Conservation (phyloP, 2,113 vertebrate species). For the Thalassoma bifasciatum region DNA sequence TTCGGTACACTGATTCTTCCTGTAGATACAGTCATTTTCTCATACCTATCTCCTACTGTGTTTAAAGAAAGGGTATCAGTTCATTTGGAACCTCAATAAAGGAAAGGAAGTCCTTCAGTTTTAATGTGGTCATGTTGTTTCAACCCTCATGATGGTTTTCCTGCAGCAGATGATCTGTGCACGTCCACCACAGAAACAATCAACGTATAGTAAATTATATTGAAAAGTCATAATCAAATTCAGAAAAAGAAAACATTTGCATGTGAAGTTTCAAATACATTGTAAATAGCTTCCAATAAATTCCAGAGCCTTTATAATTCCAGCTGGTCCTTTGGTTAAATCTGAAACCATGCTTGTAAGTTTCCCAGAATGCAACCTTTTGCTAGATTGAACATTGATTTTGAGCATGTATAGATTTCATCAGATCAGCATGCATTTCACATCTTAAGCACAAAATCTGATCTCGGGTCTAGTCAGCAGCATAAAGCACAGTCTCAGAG, state of each 20-base stretch:
- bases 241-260: no score
- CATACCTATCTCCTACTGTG: not conserved
- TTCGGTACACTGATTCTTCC: not conserved
- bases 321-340: not conserved
- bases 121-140: no score
- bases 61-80: not conserved
- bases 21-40: not conserved
- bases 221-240: no score
- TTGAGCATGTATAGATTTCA: not conserved
- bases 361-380: not conserved
- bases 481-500: slow-evolving; percentile 33
- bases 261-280: not conserved
- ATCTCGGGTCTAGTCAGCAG: slow-evolving; percentile 23
- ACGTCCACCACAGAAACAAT: no score
- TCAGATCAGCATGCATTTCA: slow-evolving; percentile 23
- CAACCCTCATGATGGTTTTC: not conserved
- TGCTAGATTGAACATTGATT: not conserved
- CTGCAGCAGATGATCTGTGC: not conserved
- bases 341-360: not conserved
- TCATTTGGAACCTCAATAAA: not conserved
- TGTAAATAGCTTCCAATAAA: not conserved
- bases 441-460: slow-evolving; percentile 16
- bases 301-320: no score
- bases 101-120: no score
- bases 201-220: no score